Percentiles rank a stretch among this genome's conserved stretches.
These are phyloP conservation scores for Cybosia mesomella DNA, from an alignment of 2,888 invertebrate genomes.

Conservation along the genomic window DNA sequence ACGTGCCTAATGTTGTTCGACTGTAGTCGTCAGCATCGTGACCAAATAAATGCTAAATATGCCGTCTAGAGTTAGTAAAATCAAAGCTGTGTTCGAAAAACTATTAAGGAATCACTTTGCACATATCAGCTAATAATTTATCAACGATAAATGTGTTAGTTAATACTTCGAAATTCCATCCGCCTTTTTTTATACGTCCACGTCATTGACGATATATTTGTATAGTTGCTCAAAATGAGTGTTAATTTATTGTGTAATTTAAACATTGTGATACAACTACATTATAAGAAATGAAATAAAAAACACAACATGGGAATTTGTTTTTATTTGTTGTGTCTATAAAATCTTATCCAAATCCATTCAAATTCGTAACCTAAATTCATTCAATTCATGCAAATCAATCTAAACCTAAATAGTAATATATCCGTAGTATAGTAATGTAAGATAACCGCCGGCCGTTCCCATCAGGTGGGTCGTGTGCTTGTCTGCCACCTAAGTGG, in stretches of 20 bases:
- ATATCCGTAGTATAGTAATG: too few relatives aligned
- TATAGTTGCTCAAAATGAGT: slow-evolving; percentile 48
- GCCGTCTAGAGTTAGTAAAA: too few relatives aligned
- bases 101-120: background rate
- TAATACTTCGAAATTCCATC: background rate
- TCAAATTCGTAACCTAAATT: too few relatives aligned
- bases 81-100: too few relatives aligned
- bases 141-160: too few relatives aligned
- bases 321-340: background rate
- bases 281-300: slow-evolving; percentile 35
- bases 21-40: background rate
- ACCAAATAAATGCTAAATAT: background rate
- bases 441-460: too few relatives aligned
- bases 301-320: background rate
- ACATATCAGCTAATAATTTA: background rate
- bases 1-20: too few relatives aligned
- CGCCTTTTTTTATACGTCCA: background rate
- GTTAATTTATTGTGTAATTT: slow-evolving; percentile 53
- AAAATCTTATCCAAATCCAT: background rate
- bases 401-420: too few relatives aligned
- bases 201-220: slow-evolving; percentile 31
- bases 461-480: too few relatives aligned
- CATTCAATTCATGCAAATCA: background rate
- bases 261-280: slow-evolving; percentile 52
- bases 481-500: too few relatives aligned